phyloP scores from a whole-genome alignment of 23 tunicate genomes.

The Ascidia mentula region DNA sequence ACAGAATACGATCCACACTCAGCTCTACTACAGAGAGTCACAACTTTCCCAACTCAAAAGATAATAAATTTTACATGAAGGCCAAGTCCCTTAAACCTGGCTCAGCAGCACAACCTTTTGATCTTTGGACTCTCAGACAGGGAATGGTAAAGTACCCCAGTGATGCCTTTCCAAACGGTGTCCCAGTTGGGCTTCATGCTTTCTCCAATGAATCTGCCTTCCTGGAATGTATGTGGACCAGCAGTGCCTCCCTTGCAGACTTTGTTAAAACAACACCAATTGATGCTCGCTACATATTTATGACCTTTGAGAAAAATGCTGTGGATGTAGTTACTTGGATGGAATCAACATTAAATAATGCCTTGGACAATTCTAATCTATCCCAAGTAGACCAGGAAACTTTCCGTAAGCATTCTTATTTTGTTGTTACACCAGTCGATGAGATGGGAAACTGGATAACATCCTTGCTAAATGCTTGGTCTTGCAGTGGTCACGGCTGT shows the following conservation, averaged over 20 bases:
- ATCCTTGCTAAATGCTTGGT: conserved; percentile 35
- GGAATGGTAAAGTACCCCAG: conserved; percentile 39
- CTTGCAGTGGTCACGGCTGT: conserved; percentile 69
- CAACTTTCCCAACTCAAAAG: no score
- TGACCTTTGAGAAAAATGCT: conserved; percentile 45
- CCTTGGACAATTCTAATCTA: conserved; percentile 16
- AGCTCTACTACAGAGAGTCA: no score
- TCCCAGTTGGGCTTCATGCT: conserved; percentile 59
- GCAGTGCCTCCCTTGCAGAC: conserved; percentile 18
- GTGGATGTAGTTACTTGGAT: conserved; percentile 24
- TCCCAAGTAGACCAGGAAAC: conserved; percentile 6
- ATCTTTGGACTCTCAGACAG: conserved; percentile 38
- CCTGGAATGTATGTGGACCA: conserved; percentile 59
- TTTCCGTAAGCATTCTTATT: conserved; percentile 21
- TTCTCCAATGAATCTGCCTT: conserved; percentile 53
- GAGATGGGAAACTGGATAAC: conserved; percentile 47
- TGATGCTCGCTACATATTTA: conserved; percentile 31
- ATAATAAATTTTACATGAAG: no score
- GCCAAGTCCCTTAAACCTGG: conserved; percentile 36
- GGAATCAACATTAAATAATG: conserved; percentile 10
- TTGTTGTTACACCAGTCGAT: conserved; percentile 39
- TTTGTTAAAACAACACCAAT: conserved; percentile 47
- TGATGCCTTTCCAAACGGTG: conserved; percentile 11
- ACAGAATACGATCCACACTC: no score
- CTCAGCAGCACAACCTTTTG: conserved; percentile 30